Evolutionary conservation across 2,797 vertebrate genomes (phyloP).

Genomic region (Mormyrus proboscirostris): DNA sequence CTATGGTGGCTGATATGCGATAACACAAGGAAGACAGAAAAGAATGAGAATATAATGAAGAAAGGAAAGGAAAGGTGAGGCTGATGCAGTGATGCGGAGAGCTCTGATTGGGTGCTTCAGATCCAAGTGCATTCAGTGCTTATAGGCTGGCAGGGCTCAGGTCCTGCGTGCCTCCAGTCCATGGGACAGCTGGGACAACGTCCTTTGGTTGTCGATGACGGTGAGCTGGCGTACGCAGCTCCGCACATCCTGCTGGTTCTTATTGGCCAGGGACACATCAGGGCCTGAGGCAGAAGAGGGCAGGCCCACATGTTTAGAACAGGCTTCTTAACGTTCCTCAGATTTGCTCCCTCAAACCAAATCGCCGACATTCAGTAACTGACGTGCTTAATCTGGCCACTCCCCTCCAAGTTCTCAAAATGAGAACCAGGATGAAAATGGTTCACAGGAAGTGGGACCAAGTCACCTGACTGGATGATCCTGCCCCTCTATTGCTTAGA

Average conservation of each 20-base stretch:
- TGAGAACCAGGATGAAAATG: not conserved
- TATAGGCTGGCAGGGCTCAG: constrained; percentile 56
- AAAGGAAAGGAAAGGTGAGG: not conserved
- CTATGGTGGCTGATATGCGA: not conserved
- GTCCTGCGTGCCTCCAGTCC: constrained; percentile 85
- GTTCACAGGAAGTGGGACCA: not conserved
- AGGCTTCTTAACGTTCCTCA: not conserved
- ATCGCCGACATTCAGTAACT: not conserved
- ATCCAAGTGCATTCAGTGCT: constrained; percentile 22
- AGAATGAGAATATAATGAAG: not conserved
- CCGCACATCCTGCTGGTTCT: constrained; percentile 88
- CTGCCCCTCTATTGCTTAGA: not conserved
- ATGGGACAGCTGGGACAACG: constrained; percentile 90
- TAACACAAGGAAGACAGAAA: not conserved
- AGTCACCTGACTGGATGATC: not conserved
- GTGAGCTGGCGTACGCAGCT: constrained; percentile 87
- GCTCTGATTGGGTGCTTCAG: not conserved
- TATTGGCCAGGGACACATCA: constrained; percentile 77
- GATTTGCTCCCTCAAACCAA: not conserved
- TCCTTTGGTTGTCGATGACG: constrained; percentile 98
- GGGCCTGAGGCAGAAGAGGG: constrained; percentile 64
- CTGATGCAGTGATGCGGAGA: not conserved
- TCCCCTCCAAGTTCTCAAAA: not conserved
- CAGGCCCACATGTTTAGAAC: not conserved
- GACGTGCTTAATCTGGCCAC: not conserved